phyloP scores from a whole-genome alignment of 2,888 invertebrate genomes.

The Drosophila anceps region DNA sequence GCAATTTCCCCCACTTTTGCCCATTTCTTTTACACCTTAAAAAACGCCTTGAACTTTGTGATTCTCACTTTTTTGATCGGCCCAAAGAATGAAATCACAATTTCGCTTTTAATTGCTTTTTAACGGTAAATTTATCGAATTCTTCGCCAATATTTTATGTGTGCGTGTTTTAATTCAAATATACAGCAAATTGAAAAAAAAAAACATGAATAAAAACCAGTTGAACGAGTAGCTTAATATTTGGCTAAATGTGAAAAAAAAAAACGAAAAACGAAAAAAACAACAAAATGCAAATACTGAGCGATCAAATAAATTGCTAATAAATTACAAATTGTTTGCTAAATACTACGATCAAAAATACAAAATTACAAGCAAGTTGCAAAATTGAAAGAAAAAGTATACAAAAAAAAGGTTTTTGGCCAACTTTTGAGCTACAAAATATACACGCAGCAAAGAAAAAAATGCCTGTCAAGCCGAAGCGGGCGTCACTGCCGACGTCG shows the following conservation, averaged over 20 bases:
- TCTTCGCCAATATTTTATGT: slow-evolving; percentile 35
- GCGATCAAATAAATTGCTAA: slow-evolving; percentile 69
- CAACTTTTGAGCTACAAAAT: slow-evolving; percentile 22
- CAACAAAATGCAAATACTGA: slow-evolving; percentile 72
- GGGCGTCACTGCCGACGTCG: slow-evolving; percentile 39
- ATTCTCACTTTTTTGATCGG: background rate
- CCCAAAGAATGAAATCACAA: slow-evolving; percentile 41
- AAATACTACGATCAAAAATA: slow-evolving; percentile 36
- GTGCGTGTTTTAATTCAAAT: slow-evolving; percentile 24
- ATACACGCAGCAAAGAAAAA: slow-evolving; percentile 28
- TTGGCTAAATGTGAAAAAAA: slow-evolving; percentile 35
- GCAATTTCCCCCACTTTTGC: background rate
- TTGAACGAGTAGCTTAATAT: slow-evolving; percentile 43
- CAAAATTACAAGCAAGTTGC: slow-evolving; percentile 59
- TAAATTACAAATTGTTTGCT: slow-evolving; percentile 69
- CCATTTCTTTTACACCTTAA: background rate
- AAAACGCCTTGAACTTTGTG: slow-evolving; percentile 60
- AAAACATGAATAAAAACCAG: slow-evolving; percentile 56
- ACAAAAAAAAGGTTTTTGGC: slow-evolving; percentile 41
- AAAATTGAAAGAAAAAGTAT: slow-evolving; percentile 11
- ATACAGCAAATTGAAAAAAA: slow-evolving; percentile 7
- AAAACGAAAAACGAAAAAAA: slow-evolving; percentile 27
- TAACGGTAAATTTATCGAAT: slow-evolving; percentile 62
- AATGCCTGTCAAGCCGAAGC: slow-evolving; percentile 56
- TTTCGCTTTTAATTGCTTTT: slow-evolving; percentile 58